Base-by-base conservation (phyloP, 2,797 vertebrate species). In the Enteromius trimaculatus region DNA sequence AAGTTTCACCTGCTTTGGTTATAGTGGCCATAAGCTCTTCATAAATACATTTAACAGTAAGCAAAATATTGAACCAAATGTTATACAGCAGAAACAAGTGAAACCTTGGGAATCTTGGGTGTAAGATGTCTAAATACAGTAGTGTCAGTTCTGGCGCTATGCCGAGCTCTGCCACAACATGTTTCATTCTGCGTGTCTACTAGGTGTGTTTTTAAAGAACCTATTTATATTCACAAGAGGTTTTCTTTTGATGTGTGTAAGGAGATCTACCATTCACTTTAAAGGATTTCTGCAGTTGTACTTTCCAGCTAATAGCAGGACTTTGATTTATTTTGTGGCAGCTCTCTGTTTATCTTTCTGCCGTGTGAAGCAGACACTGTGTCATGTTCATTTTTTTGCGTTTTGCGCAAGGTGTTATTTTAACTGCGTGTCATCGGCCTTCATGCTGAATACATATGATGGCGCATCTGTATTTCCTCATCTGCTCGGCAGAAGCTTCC, bases 141-240 rank as follows among this genome's bases (percentile, higher is more conserved):
- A 74, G 70, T 74, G 58, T 39, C 49, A 68, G 49, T 81, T 77
- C 23, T 69, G 81, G 72, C 17, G 0, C 44, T 3, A 16, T 3
- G 23, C 47, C n/a, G 10, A 76, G 16, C 44, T 55, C 64, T 77
- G 71, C 80, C 58, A 21, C 62, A 77, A 68, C 72, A 77, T 34
- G 72, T 53, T 68, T 77, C 17, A 34, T 44, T 68, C 23, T 31
- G 34, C 8, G 0, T 77, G 64, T 82, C 81, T 69, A 49, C 47
- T 55, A 77, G 72, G 64, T 77, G 81, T 82, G 72, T 77, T 82
- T 64, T 82, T 77, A 82, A 69, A 68, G 72, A 47, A 68, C 64
- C 34, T 53, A 53, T 82, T 77, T 82, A 82, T 76, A 68, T 76
- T 82, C 49, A n/a, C 3, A 21, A 76, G 34, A 55, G n/a, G 11